A percentile compares a stretch with the other conserved stretches of the same genome.
These are phyloP conservation scores for Thaleichthys pacificus DNA, from an alignment of 2,797 vertebrate genomes.

Conservation along the genomic window DNA sequence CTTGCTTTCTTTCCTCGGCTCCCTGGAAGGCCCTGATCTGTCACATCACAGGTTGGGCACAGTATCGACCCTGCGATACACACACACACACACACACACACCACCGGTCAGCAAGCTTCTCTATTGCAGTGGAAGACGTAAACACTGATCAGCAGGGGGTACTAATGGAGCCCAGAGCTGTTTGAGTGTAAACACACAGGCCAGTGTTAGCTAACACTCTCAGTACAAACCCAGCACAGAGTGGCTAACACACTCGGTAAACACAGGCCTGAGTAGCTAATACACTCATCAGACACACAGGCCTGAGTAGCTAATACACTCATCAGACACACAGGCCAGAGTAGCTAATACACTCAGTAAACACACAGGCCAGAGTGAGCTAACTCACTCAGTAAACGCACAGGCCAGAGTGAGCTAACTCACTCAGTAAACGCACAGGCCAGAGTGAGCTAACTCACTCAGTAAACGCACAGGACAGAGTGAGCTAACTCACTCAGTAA, in stretches of 20 bases:
- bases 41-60: neutral
- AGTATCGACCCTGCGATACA: neutral
- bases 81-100: slow-evolving; percentile 2
- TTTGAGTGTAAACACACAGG: slow-evolving; percentile 3
- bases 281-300: too few relatives aligned
- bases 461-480: too few relatives aligned
- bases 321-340: too few relatives aligned
- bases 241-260: neutral
- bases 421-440: too few relatives aligned
- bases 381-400: too few relatives aligned
- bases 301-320: too few relatives aligned
- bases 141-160: neutral
- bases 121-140: neutral
- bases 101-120: neutral
- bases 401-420: too few relatives aligned
- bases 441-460: too few relatives aligned
- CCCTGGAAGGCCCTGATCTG: neutral
- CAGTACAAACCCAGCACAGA: neutral
- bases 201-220: neutral
- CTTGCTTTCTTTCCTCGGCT: neutral
- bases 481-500: too few relatives aligned
- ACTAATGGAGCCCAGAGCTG: slow-evolving; percentile 2
- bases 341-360: too few relatives aligned
- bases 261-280: too few relatives aligned
- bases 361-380: too few relatives aligned